phyloP scores from a whole-genome alignment of 2,113 vertebrate species.

The Oreamnos americanus region DNA sequence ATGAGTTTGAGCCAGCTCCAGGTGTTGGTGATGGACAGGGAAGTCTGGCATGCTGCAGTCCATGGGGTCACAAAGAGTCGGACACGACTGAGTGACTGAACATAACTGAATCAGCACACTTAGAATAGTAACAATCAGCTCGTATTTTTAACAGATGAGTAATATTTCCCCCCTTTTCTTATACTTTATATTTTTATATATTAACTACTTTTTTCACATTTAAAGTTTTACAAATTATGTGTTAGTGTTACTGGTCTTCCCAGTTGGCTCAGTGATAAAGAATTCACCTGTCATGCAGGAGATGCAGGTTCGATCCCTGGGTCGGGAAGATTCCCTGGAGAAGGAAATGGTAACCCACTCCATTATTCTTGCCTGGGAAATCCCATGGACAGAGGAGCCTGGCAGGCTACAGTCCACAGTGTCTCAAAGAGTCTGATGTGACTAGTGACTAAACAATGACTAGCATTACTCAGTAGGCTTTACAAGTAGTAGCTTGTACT shows the following conservation, averaged over 20 bases:
- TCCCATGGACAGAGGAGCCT: background rate
- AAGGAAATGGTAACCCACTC: background rate
- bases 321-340: background rate
- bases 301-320: background rate
- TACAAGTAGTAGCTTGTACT: background rate
- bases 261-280: background rate
- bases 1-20: background rate
- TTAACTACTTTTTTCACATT: background rate
- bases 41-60: background rate
- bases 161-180: background rate
- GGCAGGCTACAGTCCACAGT: background rate
- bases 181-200: slow-evolving; percentile 3
- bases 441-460: background rate
- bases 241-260: background rate
- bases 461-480: background rate
- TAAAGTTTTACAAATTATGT: background rate
- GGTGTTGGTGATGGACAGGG: background rate
- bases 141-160: background rate
- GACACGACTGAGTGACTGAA: background rate
- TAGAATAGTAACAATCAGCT: background rate
- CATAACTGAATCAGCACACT: background rate
- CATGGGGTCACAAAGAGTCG: background rate
- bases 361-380: background rate
- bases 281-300: background rate
- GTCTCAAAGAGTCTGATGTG: background rate